Evolutionary conservation across 2,113 vertebrate species (phyloP), one percentile per base, ranked within the genome.

Genomic region (Anthoscopus minutus): DNA sequence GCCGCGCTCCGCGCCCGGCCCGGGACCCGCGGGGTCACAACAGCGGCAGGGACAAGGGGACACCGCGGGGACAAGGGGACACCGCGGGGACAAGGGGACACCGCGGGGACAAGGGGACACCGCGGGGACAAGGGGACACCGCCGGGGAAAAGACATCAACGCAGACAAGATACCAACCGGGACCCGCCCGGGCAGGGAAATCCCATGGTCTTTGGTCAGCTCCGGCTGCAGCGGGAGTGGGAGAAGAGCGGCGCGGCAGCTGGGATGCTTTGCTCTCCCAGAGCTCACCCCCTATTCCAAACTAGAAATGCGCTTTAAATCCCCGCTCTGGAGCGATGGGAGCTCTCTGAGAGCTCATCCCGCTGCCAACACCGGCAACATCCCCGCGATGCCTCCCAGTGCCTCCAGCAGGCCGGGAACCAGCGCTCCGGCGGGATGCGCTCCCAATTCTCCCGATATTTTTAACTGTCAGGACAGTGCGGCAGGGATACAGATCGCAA

Each of bases 181-280:
- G 81, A 96, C 96, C 67, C 50, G 87, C 92, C 76, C 93, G 73
- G 57, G 31, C 24, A 45, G 65, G 61, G 86, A 70, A 95, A 96
- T 79, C 57, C 64, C 11, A 31, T 54, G 57, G 83, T 97, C 96
- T 97, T 98, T 97, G 97, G 97, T 97, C 92, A 50, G 18, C 65
- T 93, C 69, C 69, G 57, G 47, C 45, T 6, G 45, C 82, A 80
- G 77, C 73, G 19, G 38, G 53, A 48, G 86, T 17, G 65, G 47
- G 40, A 56, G 53, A 14, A 50, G 37, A 47, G 45, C 56, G 10
- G 51, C 1, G 50, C 28, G 66, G 70, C 69, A 56, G 3, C 61
- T 6, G 64, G 54, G 51, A 53, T 42, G 24, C 19, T 42, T 44
- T n/a, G 30, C 21, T 38, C 54, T 38, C 27, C 54, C 78, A 37